A percentile compares a stretch with the other conserved stretches of the same genome.
These are phyloP conservation scores for Anaspis maculata DNA, from an alignment of 2,888 invertebrate species.

Conservation along the genomic window DNA sequence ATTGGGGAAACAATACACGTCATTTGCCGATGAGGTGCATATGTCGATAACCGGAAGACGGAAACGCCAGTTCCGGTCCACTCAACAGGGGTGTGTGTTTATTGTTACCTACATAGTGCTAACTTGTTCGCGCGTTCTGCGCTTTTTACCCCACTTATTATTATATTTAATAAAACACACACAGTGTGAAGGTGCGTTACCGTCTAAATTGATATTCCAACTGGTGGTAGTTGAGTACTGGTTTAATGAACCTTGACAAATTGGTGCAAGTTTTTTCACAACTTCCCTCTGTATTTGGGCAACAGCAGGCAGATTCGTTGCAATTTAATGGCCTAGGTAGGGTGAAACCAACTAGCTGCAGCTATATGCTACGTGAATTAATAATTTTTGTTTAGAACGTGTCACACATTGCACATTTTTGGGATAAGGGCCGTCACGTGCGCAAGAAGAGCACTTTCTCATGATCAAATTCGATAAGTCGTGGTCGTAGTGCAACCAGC, in stretches of 20 bases:
- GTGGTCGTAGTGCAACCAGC: conserved; percentile 25
- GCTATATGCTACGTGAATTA: too few relatives aligned
- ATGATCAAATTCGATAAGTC: conserved; percentile 25
- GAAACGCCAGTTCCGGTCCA: conserved; percentile 28
- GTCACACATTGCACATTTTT: too few relatives aligned
- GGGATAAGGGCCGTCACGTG: too few relatives aligned
- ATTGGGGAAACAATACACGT: too few relatives aligned
- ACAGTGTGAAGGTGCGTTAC: conserved; percentile 24
- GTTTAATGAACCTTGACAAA: conserved; percentile 32
- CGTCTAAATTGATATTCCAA: conserved; percentile 33
- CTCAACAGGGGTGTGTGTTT: conserved; percentile 26
- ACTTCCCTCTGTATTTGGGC: too few relatives aligned
- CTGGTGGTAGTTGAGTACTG: too few relatives aligned
- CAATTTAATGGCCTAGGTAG: conserved; percentile 11
- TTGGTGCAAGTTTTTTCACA: conserved; percentile 16
- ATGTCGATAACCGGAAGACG: conserved; percentile 31
- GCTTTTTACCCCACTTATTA: conserved; percentile 27
- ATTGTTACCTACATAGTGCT: conserved; percentile 18
- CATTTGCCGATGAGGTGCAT: conserved; percentile 21
- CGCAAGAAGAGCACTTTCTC: too few relatives aligned
- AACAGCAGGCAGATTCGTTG: too few relatives aligned
- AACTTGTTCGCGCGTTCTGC: conserved; percentile 26
- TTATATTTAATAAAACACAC: conserved; percentile 31
- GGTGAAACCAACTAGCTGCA: too few relatives aligned
- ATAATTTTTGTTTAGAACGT: too few relatives aligned